Evolutionary conservation across 1,140 invertebrate genomes (phyloP).

Genomic region (Danaus melanippus): DNA sequence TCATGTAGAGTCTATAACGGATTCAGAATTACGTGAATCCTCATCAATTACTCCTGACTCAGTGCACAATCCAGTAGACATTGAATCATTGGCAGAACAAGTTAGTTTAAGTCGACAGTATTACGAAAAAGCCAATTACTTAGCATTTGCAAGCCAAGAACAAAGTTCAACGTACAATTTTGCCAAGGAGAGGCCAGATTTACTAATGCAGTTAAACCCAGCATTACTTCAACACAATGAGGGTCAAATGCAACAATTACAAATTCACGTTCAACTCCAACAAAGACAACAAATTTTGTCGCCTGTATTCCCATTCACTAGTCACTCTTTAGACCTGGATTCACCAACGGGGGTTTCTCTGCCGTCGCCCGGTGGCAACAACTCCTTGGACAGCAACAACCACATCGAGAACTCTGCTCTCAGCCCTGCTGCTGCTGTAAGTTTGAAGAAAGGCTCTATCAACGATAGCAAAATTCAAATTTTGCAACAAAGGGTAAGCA

Average conservation of each 20-base stretch:
- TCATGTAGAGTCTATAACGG: constrained; percentile 76
- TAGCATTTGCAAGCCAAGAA: constrained; percentile 71
- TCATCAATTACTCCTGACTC: constrained; percentile 77
- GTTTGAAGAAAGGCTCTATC: constrained; percentile 72
- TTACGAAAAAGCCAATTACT: constrained; percentile 70
- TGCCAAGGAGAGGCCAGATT: constrained; percentile 62
- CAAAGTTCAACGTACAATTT: constrained; percentile 59
- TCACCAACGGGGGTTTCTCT: constrained; percentile 84
- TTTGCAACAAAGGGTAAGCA: constrained; percentile 90
- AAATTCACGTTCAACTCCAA: constrained; percentile 79
- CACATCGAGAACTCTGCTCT: constrained; percentile 74
- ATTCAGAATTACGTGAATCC: constrained; percentile 72
- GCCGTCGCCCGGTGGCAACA: constrained; percentile 81
- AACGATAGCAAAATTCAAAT: constrained; percentile 82
- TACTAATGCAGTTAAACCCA: constrained; percentile 64
- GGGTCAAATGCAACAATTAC: constrained; percentile 77
- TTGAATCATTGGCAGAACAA: constrained; percentile 81
- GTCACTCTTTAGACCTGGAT: constrained; percentile 79
- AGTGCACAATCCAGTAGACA: constrained; percentile 77
- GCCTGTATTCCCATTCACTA: constrained; percentile 79
- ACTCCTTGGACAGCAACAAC: constrained; percentile 76
- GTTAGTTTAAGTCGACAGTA: constrained; percentile 70
- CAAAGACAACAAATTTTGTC: constrained; percentile 77
- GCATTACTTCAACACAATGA: constrained; percentile 63
- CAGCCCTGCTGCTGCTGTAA: constrained; percentile 77